Conservation (phyloP, 2,888 invertebrate genomes). For the Limnephilus marmoratus region DNA sequence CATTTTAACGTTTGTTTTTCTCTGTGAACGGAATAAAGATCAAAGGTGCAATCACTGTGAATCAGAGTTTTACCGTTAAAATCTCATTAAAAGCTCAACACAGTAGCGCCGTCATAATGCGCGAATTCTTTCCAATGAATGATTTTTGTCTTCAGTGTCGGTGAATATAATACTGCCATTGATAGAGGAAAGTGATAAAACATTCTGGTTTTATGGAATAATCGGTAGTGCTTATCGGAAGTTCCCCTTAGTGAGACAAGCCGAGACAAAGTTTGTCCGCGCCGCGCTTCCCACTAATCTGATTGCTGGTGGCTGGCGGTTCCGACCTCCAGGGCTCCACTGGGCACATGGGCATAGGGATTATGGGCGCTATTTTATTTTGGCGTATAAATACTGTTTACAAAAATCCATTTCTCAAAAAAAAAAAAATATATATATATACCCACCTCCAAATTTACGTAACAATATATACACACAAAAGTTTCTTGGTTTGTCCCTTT, state of each 20-base stretch:
- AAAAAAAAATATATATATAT: no score
- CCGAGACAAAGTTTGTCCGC: constrained; percentile 34
- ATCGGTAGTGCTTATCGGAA: constrained; percentile 41
- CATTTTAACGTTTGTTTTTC: not conserved
- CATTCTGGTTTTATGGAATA: constrained; percentile 13
- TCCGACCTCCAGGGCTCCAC: not conserved
- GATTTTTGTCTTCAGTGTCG: not conserved
- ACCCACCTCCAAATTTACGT: no score
- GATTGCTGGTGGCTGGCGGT: constrained; percentile 39
- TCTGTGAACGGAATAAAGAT: no score
- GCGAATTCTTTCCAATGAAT: not conserved
- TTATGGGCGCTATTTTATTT: not conserved
- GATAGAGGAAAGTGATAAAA: not conserved
- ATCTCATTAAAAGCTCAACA: not conserved
- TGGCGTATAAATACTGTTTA: not conserved
- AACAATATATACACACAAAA: no score
- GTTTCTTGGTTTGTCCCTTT: no score
- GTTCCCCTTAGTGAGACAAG: constrained; percentile 22
- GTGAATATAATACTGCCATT: not conserved
- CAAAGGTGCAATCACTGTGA: not conserved
- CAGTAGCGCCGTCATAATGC: not conserved
- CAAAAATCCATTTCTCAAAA: not conserved
- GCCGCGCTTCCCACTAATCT: constrained; percentile 54
- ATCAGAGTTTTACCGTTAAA: not conserved
- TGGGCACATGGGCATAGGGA: not conserved